Evolutionary conservation across 64 coral and sea anemone species (phyloP).

Genomic region (Actinia equina): DNA sequence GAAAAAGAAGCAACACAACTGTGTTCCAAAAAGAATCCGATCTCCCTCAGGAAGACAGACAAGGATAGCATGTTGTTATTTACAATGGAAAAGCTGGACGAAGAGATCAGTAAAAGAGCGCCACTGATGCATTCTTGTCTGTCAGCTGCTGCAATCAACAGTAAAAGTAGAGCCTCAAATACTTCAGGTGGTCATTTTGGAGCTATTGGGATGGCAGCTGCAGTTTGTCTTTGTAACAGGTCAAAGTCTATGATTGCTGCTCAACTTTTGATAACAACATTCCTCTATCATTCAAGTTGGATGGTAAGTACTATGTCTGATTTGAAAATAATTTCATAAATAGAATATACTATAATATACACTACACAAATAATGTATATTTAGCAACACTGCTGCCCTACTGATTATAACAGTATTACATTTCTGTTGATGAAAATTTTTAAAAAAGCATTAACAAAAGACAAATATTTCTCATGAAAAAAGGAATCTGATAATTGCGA

Average conservation of each 20-base stretch:
- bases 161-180: conserved; percentile 27
- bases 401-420: no score
- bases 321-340: no score
- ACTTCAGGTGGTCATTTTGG: conserved; percentile 17
- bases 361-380: no score
- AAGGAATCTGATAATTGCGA: no score
- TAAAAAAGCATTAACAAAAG: no score
- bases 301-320: conserved; percentile 30
- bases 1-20: conserved; percentile 49
- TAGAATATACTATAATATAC: no score
- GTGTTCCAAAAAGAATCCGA: conserved; percentile 53
- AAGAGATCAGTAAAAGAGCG: no score
- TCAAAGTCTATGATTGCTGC: conserved; percentile 58
- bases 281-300: conserved; percentile 65
- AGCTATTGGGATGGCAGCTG: conserved; percentile 67
- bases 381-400: no score
- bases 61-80: conserved; percentile 59
- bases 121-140: conserved; percentile 44
- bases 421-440: no score
- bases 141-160: conserved; percentile 28
- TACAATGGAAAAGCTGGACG: no score
- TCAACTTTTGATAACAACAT: conserved; percentile 54
- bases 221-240: conserved; percentile 44
- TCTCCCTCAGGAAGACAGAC: conserved; percentile 53
- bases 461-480: no score